These are phyloP conservation scores for Malthinus flaveolus DNA, from an alignment of 2,888 invertebrate genomes.

Conservation along the genomic window DNA sequence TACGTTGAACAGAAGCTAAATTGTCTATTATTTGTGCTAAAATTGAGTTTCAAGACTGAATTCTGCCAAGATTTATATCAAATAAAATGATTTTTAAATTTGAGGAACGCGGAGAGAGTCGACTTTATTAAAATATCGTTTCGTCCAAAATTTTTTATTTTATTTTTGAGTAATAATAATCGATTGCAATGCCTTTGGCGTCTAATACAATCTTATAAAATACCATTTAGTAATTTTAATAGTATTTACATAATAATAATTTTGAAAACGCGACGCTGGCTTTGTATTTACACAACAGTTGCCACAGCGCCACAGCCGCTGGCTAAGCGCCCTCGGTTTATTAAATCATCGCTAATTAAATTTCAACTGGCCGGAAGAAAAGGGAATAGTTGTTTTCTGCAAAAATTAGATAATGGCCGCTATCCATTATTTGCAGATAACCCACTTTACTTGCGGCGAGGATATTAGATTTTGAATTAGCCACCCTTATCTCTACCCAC, in stretches of 20 bases:
- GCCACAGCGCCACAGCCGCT: constrained; percentile 1
- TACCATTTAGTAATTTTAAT: too few relatives aligned
- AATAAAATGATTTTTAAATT: too few relatives aligned
- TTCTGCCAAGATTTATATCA: too few relatives aligned
- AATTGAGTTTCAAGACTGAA: too few relatives aligned
- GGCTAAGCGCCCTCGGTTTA: constrained; percentile 10
- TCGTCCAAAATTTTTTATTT: too few relatives aligned
- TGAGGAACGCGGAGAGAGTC: too few relatives aligned
- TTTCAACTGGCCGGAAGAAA: constrained; percentile 17
- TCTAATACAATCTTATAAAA: too few relatives aligned
- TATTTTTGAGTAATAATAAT: too few relatives aligned
- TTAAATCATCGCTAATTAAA: constrained; percentile 22
- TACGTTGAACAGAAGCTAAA: too few relatives aligned
- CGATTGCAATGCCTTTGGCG: too few relatives aligned
- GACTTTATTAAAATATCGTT: too few relatives aligned
- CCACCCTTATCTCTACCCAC: not conserved
- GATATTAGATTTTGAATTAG: constrained; percentile 10
- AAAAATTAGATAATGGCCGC: constrained; percentile 15
- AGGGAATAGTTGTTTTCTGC: constrained; percentile 8
- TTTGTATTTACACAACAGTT: constrained; percentile 1
- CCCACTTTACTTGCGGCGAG: not conserved
- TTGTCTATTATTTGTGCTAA: too few relatives aligned
- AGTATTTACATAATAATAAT: constrained; percentile 1
- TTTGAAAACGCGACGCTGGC: not conserved
- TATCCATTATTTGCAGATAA: constrained; percentile 9